Evolutionary conservation across 2,797 vertebrate species (phyloP).

Genomic region (Adelosebastes latens): DNA sequence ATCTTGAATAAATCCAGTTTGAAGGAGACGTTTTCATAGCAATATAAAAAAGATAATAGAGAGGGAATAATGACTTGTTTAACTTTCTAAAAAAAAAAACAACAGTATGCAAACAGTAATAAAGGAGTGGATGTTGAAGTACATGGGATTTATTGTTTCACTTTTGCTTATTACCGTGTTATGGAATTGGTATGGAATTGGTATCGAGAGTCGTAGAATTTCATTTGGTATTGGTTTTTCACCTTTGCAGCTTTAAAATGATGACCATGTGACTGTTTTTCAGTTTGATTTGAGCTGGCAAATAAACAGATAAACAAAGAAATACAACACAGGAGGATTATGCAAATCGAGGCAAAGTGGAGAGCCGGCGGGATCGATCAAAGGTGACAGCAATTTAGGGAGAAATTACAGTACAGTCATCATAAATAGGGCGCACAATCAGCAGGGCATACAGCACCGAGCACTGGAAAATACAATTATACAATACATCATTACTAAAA

Average conservation of each 20-base stretch:
- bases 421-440: slow-evolving; percentile 34
- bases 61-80: no score
- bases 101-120: no score
- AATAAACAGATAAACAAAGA: background rate
- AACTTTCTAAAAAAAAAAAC: no score
- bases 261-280: slow-evolving; percentile 20
- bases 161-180: no score
- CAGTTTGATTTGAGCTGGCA: slow-evolving; percentile 36
- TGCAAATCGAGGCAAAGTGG: slow-evolving; percentile 51
- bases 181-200: no score
- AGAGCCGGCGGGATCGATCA: slow-evolving; percentile 63
- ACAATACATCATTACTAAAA: slow-evolving; percentile 40
- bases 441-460: background rate
- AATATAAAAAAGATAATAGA: no score
- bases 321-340: slow-evolving; percentile 45
- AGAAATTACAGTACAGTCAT: slow-evolving; percentile 63
- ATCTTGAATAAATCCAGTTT: no score
- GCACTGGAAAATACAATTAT: slow-evolving; percentile 41
- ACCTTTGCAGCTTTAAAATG: background rate
- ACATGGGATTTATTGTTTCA: no score
- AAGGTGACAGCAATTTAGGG: slow-evolving; percentile 67
- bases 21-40: no score
- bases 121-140: no score
- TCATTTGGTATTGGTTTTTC: background rate
- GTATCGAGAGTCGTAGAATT: no score